Evolutionary conservation across 2,888 invertebrate species (phyloP).

Genomic region (Morpho deidamia): DNA sequence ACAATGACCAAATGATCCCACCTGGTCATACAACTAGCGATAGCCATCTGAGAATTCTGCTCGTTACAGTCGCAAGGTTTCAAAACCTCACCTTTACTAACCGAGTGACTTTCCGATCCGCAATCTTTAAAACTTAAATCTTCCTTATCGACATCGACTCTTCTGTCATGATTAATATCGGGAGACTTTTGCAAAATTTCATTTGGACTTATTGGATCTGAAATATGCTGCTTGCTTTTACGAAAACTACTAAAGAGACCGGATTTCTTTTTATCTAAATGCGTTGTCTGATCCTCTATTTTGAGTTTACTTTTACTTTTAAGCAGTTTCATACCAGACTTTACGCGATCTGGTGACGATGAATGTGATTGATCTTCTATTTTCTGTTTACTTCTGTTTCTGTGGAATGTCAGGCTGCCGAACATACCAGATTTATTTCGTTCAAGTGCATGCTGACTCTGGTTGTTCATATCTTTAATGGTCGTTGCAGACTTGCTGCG

Average conservation of each 20-base stretch:
- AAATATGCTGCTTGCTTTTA: slow-evolving; percentile 8
- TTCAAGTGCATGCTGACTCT: slow-evolving; percentile 2
- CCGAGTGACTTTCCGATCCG: background rate
- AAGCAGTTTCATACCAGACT: background rate
- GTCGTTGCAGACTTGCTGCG: slow-evolving; percentile 28
- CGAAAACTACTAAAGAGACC: background rate
- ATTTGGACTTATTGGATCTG: too few species aligned
- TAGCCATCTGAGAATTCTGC: background rate
- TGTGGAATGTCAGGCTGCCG: background rate
- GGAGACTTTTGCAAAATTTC: too few species aligned
- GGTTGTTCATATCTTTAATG: slow-evolving; percentile 4
- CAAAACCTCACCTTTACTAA: background rate
- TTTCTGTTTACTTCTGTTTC: background rate
- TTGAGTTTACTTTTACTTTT: slow-evolving; percentile 1
- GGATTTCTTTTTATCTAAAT: slow-evolving; percentile 7
- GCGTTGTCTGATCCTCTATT: background rate
- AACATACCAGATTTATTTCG: slow-evolving; percentile 2
- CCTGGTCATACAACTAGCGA: slow-evolving; percentile 10
- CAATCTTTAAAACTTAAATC: slow-evolving; percentile 2
- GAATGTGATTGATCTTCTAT: background rate
- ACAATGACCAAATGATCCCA: slow-evolving; percentile 37
- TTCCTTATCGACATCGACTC: slow-evolving; percentile 12
- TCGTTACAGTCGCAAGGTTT: slow-evolving; percentile 4
- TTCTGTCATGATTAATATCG: background rate
- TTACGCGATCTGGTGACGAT: background rate